phyloP scores from a whole-genome alignment of 1,140 invertebrate genomes.

The Eupeodes corollae region DNA sequence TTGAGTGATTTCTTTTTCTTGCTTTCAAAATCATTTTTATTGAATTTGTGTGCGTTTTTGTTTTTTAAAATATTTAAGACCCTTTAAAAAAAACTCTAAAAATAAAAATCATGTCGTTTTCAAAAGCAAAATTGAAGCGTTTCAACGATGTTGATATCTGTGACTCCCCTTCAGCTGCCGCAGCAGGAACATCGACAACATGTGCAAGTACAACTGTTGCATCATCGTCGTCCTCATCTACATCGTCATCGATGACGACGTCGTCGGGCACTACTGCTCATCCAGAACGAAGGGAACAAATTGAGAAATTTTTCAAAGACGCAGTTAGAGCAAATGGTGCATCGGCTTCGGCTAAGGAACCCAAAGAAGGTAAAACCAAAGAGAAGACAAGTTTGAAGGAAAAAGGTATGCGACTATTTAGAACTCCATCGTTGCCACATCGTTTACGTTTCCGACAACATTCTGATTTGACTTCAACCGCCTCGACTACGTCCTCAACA shows the following conservation, averaged over 20 bases:
- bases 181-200: constrained; percentile 2
- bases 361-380: constrained; percentile 22
- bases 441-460: constrained; percentile 31
- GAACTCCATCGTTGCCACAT: constrained; percentile 33
- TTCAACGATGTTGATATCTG: constrained; percentile 35
- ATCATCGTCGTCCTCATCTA: constrained; percentile 1
- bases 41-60: constrained; percentile 19
- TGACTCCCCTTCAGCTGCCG: constrained; percentile 21
- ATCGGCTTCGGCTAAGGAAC: constrained; percentile 28
- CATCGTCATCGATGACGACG: neutral
- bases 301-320: constrained; percentile 36
- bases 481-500: constrained; percentile 26
- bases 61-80: constrained; percentile 6
- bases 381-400: constrained; percentile 27
- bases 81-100: neutral
- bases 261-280: constrained; percentile 4
- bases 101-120: constrained; percentile 23
- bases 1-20: neutral
- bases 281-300: constrained; percentile 30
- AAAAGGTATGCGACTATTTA: constrained; percentile 28
- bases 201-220: constrained; percentile 19
- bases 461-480: constrained; percentile 9
- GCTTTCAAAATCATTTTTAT: constrained; percentile 13
- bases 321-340: constrained; percentile 18
- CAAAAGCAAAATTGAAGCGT: constrained; percentile 35